Evolutionary conservation across 1,140 invertebrate genomes (phyloP).

Genomic region (Trigoniulus corallinus): DNA sequence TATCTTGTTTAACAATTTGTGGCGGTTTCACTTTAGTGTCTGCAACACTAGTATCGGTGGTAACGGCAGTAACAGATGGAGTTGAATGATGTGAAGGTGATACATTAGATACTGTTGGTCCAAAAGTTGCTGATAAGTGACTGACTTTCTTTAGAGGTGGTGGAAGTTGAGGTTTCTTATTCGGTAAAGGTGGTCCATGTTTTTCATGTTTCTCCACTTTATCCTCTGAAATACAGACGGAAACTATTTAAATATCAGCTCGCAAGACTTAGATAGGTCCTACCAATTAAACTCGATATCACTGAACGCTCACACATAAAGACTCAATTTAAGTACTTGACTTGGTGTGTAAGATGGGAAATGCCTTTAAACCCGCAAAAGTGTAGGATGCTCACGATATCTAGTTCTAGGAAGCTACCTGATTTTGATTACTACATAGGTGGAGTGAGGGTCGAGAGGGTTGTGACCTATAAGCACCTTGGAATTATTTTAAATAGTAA

Average conservation of each 20-base stretch:
- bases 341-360: neutral
- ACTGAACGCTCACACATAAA: neutral
- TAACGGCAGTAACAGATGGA: conserved; percentile 2
- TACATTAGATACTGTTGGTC: conserved; percentile 3
- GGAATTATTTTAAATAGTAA: too few species aligned
- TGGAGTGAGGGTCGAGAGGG: too few species aligned
- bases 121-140: conserved; percentile 4
- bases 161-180: conserved; percentile 25
- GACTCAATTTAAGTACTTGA: conserved; percentile 1
- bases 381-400: too few species aligned
- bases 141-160: conserved; percentile 22
- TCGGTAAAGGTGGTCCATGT: conserved; percentile 17
- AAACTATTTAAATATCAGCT: neutral
- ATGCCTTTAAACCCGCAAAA: too few species aligned
- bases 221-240: neutral
- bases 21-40: conserved; percentile 3
- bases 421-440: too few species aligned
- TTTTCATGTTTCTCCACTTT: conserved; percentile 11
- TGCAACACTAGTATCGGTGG: neutral
- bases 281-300: conserved; percentile 8
- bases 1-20: neutral
- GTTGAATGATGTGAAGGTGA: conserved; percentile 5
- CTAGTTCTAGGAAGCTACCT: too few species aligned
- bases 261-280: neutral
- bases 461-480: too few species aligned